Evolutionary conservation across 2,797 vertebrate species (phyloP), one percentile per base, ranked within the genome.

Genomic region (Monodelphis domestica): DNA sequence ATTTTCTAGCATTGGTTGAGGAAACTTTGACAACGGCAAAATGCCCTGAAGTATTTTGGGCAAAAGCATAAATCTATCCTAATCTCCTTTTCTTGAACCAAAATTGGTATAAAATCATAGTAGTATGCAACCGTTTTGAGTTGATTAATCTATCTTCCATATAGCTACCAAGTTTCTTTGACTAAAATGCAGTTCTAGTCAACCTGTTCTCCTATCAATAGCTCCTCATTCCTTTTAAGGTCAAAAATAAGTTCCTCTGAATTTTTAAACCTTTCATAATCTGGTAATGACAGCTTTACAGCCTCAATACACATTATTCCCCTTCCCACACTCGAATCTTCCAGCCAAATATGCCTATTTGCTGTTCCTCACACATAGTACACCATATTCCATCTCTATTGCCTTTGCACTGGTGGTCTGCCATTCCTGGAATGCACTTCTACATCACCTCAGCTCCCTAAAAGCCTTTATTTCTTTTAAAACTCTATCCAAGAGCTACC

Each of bases 1-100:
- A 92, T 54, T 89, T 90, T 91, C 88, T 89, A 4, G 45, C 38
- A 92, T 95, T 91, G 70, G 95, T 94, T 51, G 0, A 87, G 94
- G 52, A 93, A 92, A 52, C 91, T 89, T 92, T 87, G 91, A 11
- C 56, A 93, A 93, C 93, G 92, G 70, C 93, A 92, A 93, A 93
- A 94, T 95, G 90, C 63, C 93, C 56, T 88, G 57, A 59, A 89
- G 30, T 70, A 87, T 89, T 91, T 55, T 70, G 93, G 53, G 87
- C 21, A 24, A 84, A 84, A 26, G 38, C 70, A 45, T 84, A 84
- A 84, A 84, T 84, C 38, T 38, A 21, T 70, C 14, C 6, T 70
- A 6, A 11, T 84, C 21, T 84, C 70, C 24, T 84, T 84, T 26
- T 84, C 38, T 26, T 45, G 38, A 84, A 21, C 70, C 38, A 84